These are phyloP conservation scores for Cephus pygmeus DNA, from an alignment of 2,888 invertebrate species.

Conservation along the genomic window DNA sequence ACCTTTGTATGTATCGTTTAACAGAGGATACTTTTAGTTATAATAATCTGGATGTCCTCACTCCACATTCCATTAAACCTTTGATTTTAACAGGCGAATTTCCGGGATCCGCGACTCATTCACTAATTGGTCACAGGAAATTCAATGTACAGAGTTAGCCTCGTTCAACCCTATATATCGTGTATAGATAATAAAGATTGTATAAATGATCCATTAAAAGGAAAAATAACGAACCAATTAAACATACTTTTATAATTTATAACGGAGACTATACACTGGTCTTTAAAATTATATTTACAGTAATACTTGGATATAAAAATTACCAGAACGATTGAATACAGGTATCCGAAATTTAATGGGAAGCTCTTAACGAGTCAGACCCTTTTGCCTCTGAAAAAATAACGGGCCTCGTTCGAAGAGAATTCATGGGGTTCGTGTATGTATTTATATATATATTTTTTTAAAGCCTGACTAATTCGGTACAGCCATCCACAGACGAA, in stretches of 20 bases:
- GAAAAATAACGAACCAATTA: neutral
- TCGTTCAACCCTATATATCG: neutral
- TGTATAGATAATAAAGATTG: neutral
- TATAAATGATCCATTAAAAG: neutral
- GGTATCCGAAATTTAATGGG: neutral
- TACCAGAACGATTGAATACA: neutral
- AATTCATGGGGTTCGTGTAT: neutral
- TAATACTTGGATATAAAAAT: neutral
- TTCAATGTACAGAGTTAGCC: neutral
- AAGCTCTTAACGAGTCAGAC: neutral
- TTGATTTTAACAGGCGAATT: neutral
- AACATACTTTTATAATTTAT: neutral
- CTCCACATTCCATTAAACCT: neutral
- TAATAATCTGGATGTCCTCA: neutral
- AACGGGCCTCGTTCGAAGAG: neutral
- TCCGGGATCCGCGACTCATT: neutral
- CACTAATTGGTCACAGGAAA: slow-evolving; percentile 7
- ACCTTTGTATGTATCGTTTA: neutral
- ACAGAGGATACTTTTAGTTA: neutral
- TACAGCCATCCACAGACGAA: neutral
- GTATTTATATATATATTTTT: neutral
- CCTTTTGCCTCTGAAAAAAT: neutral
- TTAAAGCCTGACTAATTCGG: neutral
- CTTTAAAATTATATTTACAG: neutral
- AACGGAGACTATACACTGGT: neutral